Conservation (phyloP, 2,888 invertebrate species). For the Pseudococcus viburni region DNA sequence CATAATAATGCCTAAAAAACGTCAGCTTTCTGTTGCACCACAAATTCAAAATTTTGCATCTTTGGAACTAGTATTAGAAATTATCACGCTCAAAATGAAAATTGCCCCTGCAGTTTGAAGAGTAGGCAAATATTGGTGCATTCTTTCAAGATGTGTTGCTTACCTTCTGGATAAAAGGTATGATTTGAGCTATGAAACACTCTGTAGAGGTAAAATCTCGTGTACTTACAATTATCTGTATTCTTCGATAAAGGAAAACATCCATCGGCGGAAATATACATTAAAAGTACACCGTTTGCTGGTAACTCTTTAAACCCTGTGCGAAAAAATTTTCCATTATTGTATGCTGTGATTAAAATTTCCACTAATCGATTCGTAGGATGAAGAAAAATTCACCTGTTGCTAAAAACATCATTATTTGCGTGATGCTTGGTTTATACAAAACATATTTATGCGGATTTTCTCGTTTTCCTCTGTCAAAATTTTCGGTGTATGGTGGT, state of each 20-base stretch:
- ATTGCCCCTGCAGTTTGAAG: too few relatives aligned
- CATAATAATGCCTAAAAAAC: too few relatives aligned
- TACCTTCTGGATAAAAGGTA: too few relatives aligned
- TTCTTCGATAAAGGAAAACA: constrained; percentile 86
- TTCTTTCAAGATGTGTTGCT: too few relatives aligned
- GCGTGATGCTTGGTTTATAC: constrained; percentile 94
- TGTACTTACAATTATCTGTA: constrained; percentile 85
- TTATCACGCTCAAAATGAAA: too few relatives aligned
- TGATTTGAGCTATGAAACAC: too few relatives aligned
- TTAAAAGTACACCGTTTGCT: constrained; percentile 88
- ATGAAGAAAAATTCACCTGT: constrained; percentile 71
- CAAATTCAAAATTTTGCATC: too few relatives aligned
- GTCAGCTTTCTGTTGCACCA: too few relatives aligned
- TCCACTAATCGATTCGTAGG: neutral
- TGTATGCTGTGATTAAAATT: neutral
- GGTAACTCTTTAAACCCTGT: constrained; percentile 93
- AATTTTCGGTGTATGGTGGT: constrained; percentile 78
- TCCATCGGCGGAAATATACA: constrained; percentile 95
- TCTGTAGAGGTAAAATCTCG: neutral
- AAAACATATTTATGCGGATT: constrained; percentile 98
- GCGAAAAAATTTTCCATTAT: neutral
- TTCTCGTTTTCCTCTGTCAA: constrained; percentile 81
- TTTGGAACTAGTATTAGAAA: too few relatives aligned
- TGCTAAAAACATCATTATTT: constrained; percentile 92
- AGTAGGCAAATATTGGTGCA: too few relatives aligned